Conservation (phyloP, 2,888 invertebrate species). For the Osmoderma eremita region DNA sequence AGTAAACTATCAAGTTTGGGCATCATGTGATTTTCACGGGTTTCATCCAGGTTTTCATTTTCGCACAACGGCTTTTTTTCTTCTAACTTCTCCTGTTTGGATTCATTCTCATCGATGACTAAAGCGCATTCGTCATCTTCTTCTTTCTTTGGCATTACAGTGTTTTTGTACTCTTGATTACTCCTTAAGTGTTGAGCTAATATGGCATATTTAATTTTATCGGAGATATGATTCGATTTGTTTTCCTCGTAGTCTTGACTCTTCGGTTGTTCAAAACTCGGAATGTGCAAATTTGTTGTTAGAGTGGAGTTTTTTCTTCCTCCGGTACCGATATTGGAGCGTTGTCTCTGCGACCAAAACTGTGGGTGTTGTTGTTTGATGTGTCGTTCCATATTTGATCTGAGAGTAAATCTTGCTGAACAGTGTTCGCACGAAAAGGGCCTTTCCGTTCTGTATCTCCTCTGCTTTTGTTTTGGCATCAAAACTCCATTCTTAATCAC, state of each 20-base stretch:
- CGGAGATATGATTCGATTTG: constrained; percentile 65
- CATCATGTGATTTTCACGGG: constrained; percentile 34
- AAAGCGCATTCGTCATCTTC: constrained; percentile 73
- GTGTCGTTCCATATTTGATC: constrained; percentile 95
- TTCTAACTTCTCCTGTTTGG: constrained; percentile 51
- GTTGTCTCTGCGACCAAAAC: constrained; percentile 84
- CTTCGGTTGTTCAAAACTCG: constrained; percentile 59
- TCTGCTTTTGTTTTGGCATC: constrained; percentile 92
- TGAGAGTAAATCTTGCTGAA: constrained; percentile 86
- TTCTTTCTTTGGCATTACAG: constrained; percentile 66
- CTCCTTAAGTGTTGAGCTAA: constrained; percentile 77
- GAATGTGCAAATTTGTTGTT: constrained; percentile 53
- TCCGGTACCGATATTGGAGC: constrained; percentile 68
- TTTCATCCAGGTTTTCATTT: constrained; percentile 52
- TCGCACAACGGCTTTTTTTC: constrained; percentile 53
- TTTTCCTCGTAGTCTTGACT: constrained; percentile 55
- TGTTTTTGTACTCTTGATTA: constrained; percentile 52
- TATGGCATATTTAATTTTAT: constrained; percentile 80
- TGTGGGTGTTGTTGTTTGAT: constrained; percentile 95
- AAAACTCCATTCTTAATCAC: constrained; percentile 90
- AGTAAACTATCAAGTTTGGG: constrained; percentile 50
- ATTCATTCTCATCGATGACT: constrained; percentile 74
- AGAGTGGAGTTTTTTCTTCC: constrained; percentile 62
- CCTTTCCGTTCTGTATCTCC: constrained; percentile 88
- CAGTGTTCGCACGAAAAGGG: constrained; percentile 93